phyloP scores from a whole-genome alignment of 2,113 vertebrate species.

The Taurulus bubalis region DNA sequence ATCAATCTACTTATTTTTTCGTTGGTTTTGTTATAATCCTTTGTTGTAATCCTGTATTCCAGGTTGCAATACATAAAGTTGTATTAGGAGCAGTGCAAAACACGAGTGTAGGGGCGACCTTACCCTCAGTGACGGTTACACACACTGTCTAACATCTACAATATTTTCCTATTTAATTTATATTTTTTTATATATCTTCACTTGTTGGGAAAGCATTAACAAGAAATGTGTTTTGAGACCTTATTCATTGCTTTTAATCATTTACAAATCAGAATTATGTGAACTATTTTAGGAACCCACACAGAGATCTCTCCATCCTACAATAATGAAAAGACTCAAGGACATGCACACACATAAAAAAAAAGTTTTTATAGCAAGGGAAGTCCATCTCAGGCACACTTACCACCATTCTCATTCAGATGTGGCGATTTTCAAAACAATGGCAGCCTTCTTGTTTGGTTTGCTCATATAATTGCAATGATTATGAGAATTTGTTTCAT shows the following conservation, averaged over 20 bases:
- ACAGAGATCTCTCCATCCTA: neutral
- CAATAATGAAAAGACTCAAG: slow-evolving; percentile 5
- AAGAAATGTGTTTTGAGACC: neutral
- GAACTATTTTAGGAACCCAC: neutral
- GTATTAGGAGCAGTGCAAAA: slow-evolving; percentile 42
- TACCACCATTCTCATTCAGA: neutral
- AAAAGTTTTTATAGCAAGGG: neutral
- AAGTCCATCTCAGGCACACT: neutral
- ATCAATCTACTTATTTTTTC: slow-evolving; percentile 76
- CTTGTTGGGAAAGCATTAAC: neutral
- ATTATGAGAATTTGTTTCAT: neutral
- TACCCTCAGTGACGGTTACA: slow-evolving; percentile 10
- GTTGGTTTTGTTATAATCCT: slow-evolving; percentile 74
- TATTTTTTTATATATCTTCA: neutral
- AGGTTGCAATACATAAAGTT: slow-evolving; percentile 46
- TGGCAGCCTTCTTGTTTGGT: neutral
- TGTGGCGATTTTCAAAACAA: neutral
- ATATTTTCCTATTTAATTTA: neutral
- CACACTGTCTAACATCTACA: neutral
- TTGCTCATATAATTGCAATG: neutral
- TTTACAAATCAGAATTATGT: slow-evolving; percentile 19
- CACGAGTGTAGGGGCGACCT: neutral
- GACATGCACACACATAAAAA: slow-evolving; percentile 4
- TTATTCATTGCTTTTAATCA: slow-evolving; percentile 7
- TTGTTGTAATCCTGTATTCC: slow-evolving; percentile 63